Percentiles rank a stretch among this genome's conserved stretches.
These are phyloP conservation scores for Heliconius charithonia DNA, from an alignment of 2,888 invertebrate genomes.

Conservation along the genomic window DNA sequence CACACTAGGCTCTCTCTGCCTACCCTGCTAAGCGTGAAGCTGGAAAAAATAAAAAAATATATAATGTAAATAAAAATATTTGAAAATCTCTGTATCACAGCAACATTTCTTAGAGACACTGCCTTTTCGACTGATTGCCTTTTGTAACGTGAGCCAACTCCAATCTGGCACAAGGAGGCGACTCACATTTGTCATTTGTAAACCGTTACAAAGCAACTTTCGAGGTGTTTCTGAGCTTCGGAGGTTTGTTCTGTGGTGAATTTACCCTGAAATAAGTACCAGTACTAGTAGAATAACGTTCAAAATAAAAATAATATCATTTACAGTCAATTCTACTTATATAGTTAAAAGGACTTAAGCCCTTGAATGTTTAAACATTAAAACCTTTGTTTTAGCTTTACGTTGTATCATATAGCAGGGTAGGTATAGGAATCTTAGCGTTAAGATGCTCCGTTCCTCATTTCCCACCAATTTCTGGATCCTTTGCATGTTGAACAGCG, in stretches of 20 bases:
- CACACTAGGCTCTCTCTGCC: too few species aligned
- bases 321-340: too few species aligned
- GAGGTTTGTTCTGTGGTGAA: conserved; percentile 9
- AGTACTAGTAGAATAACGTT: background rate
- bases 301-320: background rate
- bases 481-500: too few species aligned
- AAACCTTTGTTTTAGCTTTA: too few species aligned
- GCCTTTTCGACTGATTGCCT: conserved; percentile 24
- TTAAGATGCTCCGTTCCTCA: too few species aligned
- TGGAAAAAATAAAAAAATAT: background rate
- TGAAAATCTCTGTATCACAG: background rate
- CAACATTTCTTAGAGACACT: conserved; percentile 20
- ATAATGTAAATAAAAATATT: background rate
- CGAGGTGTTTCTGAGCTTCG: conserved; percentile 8
- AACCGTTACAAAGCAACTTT: conserved; percentile 37
- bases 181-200: conserved; percentile 37
- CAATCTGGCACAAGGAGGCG: conserved; percentile 26
- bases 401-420: too few species aligned
- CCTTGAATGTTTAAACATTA: too few species aligned
- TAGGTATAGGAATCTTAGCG: too few species aligned
- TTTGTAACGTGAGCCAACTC: conserved; percentile 38
- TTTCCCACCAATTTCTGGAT: too few species aligned
- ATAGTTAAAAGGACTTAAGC: too few species aligned
- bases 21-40: too few species aligned
- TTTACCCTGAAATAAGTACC: background rate